phyloP scores from a whole-genome alignment of 2,797 vertebrate genomes.

The Eupleurogrammus muticus region DNA sequence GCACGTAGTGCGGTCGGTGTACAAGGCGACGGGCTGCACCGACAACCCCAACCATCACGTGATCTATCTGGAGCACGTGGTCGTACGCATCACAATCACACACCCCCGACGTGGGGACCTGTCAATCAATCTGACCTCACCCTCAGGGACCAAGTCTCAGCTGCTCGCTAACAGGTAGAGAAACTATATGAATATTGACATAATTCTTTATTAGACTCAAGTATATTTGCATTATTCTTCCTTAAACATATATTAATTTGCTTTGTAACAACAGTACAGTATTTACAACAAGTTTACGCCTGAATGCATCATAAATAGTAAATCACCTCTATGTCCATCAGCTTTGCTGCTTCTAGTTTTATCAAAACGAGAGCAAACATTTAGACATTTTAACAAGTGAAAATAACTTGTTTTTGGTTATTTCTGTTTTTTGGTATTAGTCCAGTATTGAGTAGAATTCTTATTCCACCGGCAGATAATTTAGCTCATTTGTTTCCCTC shows the following conservation, averaged over 20 bases:
- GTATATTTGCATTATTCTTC: neutral
- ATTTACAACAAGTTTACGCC: neutral
- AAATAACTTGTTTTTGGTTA: too few species aligned
- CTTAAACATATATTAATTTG: neutral
- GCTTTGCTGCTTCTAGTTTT: too few species aligned
- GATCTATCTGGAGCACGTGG: slow-evolving; percentile 97
- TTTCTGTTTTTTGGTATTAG: too few species aligned
- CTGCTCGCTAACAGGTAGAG: slow-evolving; percentile 98
- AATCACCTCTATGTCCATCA: too few species aligned
- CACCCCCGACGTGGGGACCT: slow-evolving; percentile 96
- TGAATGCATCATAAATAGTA: neutral
- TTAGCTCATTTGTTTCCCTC: too few species aligned
- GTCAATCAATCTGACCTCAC: slow-evolving; percentile 98
- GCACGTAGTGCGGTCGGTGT: slow-evolving; percentile 94
- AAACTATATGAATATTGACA: too few species aligned
- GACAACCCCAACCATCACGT: slow-evolving; percentile 96
- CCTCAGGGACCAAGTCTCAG: slow-evolving; percentile 98
- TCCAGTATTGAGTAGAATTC: too few species aligned
- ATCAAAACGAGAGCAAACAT: too few species aligned
- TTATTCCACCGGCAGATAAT: too few species aligned
- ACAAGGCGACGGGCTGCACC: slow-evolving; percentile 96
- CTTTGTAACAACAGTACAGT: neutral
- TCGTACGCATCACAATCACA: slow-evolving; percentile 96
- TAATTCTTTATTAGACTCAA: neutral
- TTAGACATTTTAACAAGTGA: too few species aligned